These are phyloP conservation scores for Hycleus cichorii DNA, from an alignment of 1,140 invertebrate genomes.

Conservation along the genomic window DNA sequence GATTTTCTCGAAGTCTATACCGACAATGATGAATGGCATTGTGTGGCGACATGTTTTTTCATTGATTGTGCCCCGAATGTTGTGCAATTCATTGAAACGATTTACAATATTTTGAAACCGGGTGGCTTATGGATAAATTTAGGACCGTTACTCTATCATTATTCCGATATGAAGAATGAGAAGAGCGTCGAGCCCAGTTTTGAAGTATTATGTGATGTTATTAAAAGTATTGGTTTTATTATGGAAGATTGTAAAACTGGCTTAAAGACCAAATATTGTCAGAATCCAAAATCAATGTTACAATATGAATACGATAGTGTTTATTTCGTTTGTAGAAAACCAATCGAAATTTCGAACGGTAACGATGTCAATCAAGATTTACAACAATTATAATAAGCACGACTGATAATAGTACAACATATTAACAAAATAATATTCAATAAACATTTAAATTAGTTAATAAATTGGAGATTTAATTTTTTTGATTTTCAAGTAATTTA, in stretches of 20 bases:
- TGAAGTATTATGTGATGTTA: slow-evolving; percentile 74
- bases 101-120: slow-evolving; percentile 85
- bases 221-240: slow-evolving; percentile 78
- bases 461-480: no score
- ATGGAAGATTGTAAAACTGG: slow-evolving; percentile 66
- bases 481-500: no score
- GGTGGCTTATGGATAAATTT: slow-evolving; percentile 84
- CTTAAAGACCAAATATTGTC: slow-evolving; percentile 80
- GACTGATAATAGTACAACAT: no score
- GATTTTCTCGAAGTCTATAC: slow-evolving; percentile 76
- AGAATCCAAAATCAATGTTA: slow-evolving; percentile 91
- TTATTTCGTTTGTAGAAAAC: slow-evolving; percentile 81
- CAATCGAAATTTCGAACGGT: slow-evolving; percentile 30
- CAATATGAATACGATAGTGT: slow-evolving; percentile 84
- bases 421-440: no score
- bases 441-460: no score
- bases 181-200: slow-evolving; percentile 92
- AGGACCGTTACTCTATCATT: slow-evolving; percentile 93
- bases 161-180: slow-evolving; percentile 73
- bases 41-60: slow-evolving; percentile 95
- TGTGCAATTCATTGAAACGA: slow-evolving; percentile 89
- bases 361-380: no score
- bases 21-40: slow-evolving; percentile 71
- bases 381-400: no score
- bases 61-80: slow-evolving; percentile 97